Percentiles rank a stretch among this genome's conserved stretches.
Evolutionary conservation across 1,140 invertebrate species (phyloP).

Genomic region (Trypoxylus dichotomus): DNA sequence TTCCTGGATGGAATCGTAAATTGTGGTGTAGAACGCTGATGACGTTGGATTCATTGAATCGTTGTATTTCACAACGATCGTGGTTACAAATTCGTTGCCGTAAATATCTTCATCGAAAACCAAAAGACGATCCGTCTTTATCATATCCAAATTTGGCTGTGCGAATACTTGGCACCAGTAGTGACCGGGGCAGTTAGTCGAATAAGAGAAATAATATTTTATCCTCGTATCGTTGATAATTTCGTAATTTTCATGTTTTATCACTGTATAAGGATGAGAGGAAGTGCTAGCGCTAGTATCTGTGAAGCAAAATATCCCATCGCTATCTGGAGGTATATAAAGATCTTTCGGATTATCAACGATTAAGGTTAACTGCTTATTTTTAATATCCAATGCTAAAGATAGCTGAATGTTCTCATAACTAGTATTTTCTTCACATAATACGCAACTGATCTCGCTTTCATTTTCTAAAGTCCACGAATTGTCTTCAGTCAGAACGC

Average conservation of each 20-base stretch:
- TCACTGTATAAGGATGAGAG: not conserved
- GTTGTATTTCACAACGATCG: not conserved
- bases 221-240: not conserved
- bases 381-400: not conserved
- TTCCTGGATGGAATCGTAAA: not conserved
- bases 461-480: slow-evolving; percentile 26
- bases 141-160: not conserved
- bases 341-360: slow-evolving; percentile 15
- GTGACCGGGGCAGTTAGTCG: slow-evolving; percentile 27
- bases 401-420: not conserved
- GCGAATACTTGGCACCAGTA: slow-evolving; percentile 35
- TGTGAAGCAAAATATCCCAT: slow-evolving; percentile 26
- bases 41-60: not conserved
- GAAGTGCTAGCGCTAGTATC: not conserved
- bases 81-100: slow-evolving; percentile 23
- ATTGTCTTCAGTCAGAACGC: not conserved
- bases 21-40: not conserved
- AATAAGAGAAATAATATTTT: slow-evolving; percentile 4
- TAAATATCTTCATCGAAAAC: slow-evolving; percentile 27
- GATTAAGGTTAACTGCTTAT: not conserved
- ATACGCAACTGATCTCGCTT: slow-evolving; percentile 1
- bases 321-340: not conserved
- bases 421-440: slow-evolving; percentile 17
- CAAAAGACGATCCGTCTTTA: slow-evolving; percentile 28
- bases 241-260: not conserved